These are phyloP conservation scores for Drosophila multiciliata DNA, from an alignment of 2,888 invertebrate species.

Conservation along the genomic window DNA sequence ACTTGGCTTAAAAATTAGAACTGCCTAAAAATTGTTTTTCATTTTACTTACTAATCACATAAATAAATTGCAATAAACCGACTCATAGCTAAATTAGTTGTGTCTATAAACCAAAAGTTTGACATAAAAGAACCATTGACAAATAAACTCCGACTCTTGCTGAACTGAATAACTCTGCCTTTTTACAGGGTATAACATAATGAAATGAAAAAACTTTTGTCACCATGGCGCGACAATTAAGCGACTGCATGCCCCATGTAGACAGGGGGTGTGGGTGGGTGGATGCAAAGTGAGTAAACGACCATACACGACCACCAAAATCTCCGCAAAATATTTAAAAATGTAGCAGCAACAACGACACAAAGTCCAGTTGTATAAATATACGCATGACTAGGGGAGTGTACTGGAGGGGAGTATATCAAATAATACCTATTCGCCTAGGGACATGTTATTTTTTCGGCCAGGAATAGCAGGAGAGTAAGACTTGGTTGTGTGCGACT, in stretches of 20 bases:
- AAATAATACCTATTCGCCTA: slow-evolving; percentile 49
- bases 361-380: slow-evolving; percentile 54
- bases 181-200: slow-evolving; percentile 16
- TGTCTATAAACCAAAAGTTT: background rate
- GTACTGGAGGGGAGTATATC: slow-evolving; percentile 12
- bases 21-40: background rate
- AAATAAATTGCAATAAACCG: background rate
- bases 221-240: slow-evolving; percentile 38
- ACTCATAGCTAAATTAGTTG: background rate
- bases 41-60: background rate
- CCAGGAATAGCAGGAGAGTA: background rate
- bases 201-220: slow-evolving; percentile 14
- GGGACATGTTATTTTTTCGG: slow-evolving; percentile 11
- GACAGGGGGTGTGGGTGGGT: slow-evolving; percentile 5
- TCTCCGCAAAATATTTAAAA: slow-evolving; percentile 53
- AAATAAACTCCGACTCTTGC: background rate
- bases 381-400: slow-evolving; percentile 15
- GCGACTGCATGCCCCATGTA: slow-evolving; percentile 5
- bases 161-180: background rate
- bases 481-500: slow-evolving; percentile 8
- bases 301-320: slow-evolving; percentile 33
- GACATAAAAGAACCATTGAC: background rate
- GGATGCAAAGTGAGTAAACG: background rate
- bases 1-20: background rate
- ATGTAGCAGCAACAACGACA: slow-evolving; percentile 45